Evolutionary conservation across 2,113 vertebrate genomes (phyloP).

Genomic region (Vidua chalybeata): DNA sequence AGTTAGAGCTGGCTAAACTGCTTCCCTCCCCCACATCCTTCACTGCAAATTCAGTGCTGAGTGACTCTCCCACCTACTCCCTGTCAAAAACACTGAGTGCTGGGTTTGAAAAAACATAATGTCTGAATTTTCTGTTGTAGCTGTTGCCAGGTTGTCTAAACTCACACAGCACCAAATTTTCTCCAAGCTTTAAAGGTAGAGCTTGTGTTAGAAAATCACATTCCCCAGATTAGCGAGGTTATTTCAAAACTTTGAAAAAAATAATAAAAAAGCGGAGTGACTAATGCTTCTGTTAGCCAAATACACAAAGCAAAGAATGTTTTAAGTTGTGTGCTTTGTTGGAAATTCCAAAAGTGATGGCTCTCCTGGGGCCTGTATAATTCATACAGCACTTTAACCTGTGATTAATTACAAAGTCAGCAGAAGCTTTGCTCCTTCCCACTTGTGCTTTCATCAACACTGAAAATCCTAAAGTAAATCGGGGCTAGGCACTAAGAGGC

Average conservation of each 20-base stretch:
- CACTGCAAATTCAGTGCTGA: background rate
- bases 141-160: background rate
- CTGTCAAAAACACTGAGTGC: background rate
- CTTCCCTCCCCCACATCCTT: background rate
- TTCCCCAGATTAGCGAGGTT: background rate
- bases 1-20: background rate
- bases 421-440: conserved; percentile 4
- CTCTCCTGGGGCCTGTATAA: background rate
- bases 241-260: background rate
- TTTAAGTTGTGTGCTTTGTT: background rate
- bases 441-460: conserved; percentile 36
- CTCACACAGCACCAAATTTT: background rate
- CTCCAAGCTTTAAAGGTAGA: background rate
- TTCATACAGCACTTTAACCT: conserved; percentile 16
- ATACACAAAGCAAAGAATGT: background rate
- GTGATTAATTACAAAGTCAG: conserved; percentile 44
- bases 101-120: background rate
- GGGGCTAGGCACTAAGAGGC: background rate
- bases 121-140: background rate
- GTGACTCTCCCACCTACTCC: background rate
- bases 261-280: background rate
- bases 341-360: background rate
- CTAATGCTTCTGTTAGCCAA: background rate
- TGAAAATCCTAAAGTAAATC: conserved; percentile 43
- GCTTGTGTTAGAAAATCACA: background rate